Conservation (phyloP, 2,888 invertebrate genomes). For the Zonitis immaculata region DNA sequence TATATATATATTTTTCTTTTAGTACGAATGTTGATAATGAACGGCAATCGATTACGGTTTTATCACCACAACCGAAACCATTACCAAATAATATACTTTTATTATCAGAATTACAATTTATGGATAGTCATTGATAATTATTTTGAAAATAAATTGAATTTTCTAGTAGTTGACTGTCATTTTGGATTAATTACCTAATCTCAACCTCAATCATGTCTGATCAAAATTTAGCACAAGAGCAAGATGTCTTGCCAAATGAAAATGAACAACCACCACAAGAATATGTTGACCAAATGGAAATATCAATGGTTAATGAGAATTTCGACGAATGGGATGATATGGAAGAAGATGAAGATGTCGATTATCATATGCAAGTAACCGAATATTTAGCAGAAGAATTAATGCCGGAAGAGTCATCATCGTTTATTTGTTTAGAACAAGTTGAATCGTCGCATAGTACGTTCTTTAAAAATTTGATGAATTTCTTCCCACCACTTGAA, state of each 20-base stretch:
- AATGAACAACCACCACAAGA: too few species aligned
- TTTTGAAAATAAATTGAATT: background rate
- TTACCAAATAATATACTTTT: slow-evolving; percentile 82
- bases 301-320: too few species aligned
- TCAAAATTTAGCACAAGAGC: background rate
- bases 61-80: slow-evolving; percentile 92
- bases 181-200: too few species aligned
- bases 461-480: slow-evolving; percentile 49
- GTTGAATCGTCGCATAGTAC: slow-evolving; percentile 49
- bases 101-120: slow-evolving; percentile 88
- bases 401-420: too few species aligned
- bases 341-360: too few species aligned
- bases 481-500: slow-evolving; percentile 45
- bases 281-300: too few species aligned
- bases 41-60: slow-evolving; percentile 77
- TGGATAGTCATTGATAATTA: slow-evolving; percentile 74
- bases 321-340: too few species aligned
- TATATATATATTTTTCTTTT: too few species aligned
- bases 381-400: too few species aligned
- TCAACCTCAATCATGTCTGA: too few species aligned
- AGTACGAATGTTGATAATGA: slow-evolving; percentile 90
- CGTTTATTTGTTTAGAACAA: slow-evolving; percentile 45
- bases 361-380: too few species aligned
- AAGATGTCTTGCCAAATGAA: too few species aligned
- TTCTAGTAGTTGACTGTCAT: background rate